phyloP scores from a whole-genome alignment of 2,797 vertebrate species.

The Sarcoramphus papa region DNA sequence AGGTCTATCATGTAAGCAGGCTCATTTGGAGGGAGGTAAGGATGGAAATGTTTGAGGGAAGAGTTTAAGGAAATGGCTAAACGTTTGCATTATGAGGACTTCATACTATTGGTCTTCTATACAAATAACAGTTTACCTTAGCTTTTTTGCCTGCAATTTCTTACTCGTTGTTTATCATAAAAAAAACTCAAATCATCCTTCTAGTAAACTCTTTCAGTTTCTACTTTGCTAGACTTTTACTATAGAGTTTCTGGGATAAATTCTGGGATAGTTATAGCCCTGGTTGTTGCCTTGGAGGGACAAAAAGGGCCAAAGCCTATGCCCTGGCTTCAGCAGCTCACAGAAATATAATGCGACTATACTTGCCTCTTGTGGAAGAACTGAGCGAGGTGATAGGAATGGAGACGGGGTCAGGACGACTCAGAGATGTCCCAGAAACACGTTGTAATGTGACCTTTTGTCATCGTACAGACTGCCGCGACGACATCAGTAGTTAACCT shows the following conservation, averaged over 20 bases:
- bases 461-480: fast-evolving
- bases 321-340: background rate
- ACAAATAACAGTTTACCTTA: background rate
- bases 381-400: background rate
- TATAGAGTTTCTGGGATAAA: background rate
- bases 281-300: background rate
- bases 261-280: background rate
- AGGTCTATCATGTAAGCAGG: background rate
- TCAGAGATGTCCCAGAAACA: background rate
- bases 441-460: background rate
- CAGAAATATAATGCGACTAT: background rate
- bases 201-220: background rate
- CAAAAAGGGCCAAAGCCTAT: background rate
- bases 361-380: background rate
- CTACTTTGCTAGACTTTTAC: background rate
- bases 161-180: background rate
- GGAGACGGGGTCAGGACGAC: background rate
- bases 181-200: background rate
- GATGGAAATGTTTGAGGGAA: background rate
- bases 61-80: background rate
- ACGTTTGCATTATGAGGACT: background rate
- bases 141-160: background rate
- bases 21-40: background rate
- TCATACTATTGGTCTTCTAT: background rate
- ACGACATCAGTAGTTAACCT: background rate